Evolutionary conservation across 2,888 invertebrate genomes (phyloP), one percentile per base, ranked within the genome.

Genomic region (Salticus scenicus): DNA sequence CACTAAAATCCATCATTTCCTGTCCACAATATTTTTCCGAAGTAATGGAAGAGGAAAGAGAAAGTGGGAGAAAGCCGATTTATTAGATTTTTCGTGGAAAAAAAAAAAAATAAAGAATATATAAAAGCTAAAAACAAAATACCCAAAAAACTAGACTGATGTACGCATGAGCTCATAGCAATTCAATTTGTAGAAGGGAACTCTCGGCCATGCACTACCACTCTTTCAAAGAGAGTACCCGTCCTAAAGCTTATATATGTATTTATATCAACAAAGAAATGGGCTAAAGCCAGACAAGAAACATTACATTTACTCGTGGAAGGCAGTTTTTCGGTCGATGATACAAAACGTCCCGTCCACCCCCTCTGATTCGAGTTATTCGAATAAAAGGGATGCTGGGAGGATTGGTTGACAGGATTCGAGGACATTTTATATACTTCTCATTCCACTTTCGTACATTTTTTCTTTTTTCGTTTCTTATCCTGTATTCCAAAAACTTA

Each of bases 371-470:
- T 42, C 69, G 31, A 74, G 70, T 70, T 70, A 82, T 82, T 75
- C 82, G 69, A 37, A 74, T 82, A 82, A 82, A 82, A 82, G 82
- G 82, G 63, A 81, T 69, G 41, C 73, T 47, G 24, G 31, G 37
- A n/a, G 73, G 69, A 76, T 76, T 70, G 82, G 70, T 75, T 82
- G 82, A 82, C 82, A 82, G 73, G 82, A 82, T 83, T 83, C 82
- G 27, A 63, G 30, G 71, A 82, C 82, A 82, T 71, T 76, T 66
- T 42, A 57, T 83, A 70, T 66, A 31, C 28, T 31, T 24, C 51
- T 70, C 30, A 31, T 33, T 37, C 47, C 33, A 7, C 42, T 73
- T 47, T 67, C 51, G n/a, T 17, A 63, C 78, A 5, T 24, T 57
- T 24, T 7, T 57, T 57, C 57, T 24, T 57, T 57, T 24, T 24